Conservation (phyloP, 2,888 invertebrate genomes). For the Oscheius myriophilus region DNA sequence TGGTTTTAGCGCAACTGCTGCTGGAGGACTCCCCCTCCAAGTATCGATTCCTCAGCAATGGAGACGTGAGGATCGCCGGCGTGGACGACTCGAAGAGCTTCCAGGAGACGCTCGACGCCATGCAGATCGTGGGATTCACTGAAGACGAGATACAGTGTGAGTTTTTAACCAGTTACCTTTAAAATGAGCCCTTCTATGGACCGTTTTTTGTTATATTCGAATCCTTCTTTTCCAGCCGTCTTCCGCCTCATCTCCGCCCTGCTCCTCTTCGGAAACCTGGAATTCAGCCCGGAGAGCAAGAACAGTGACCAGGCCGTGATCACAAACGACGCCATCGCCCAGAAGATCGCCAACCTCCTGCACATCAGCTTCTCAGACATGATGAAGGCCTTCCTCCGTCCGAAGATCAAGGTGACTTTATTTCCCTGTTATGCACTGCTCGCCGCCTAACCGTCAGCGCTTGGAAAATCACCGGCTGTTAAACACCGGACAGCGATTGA, state of each 20-base stretch:
- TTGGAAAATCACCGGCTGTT: no score
- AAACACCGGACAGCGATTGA: no score
- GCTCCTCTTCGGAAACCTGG: slow-evolving; percentile 95
- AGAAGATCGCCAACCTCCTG: slow-evolving; percentile 94
- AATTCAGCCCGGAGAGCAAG: slow-evolving; percentile 92
- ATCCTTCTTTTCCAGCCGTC: no score
- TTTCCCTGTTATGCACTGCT: no score
- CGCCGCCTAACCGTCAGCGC: no score
- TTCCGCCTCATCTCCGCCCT: slow-evolving; percentile 89
- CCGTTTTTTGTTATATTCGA: no score
- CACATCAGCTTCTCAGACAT: slow-evolving; percentile 91
- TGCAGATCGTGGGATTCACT: slow-evolving; percentile 98
- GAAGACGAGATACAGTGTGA: slow-evolving; percentile 84
- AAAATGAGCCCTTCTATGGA: no score
- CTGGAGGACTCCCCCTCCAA: slow-evolving; percentile 90
- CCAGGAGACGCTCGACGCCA: slow-evolving; percentile 90
- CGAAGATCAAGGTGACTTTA: slow-evolving; percentile 86
- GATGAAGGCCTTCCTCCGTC: slow-evolving; percentile 96
- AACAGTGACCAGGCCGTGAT: slow-evolving; percentile 97
- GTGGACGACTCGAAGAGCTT: slow-evolving; percentile 91
- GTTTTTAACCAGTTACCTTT: no score
- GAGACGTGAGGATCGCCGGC: slow-evolving; percentile 82
- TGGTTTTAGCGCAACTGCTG: slow-evolving; percentile 78
- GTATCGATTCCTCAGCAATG: slow-evolving; percentile 90
- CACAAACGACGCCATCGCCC: slow-evolving; percentile 88